phyloP scores from a whole-genome alignment of 2,888 invertebrate species.

The Lottia gigantea region DNA sequence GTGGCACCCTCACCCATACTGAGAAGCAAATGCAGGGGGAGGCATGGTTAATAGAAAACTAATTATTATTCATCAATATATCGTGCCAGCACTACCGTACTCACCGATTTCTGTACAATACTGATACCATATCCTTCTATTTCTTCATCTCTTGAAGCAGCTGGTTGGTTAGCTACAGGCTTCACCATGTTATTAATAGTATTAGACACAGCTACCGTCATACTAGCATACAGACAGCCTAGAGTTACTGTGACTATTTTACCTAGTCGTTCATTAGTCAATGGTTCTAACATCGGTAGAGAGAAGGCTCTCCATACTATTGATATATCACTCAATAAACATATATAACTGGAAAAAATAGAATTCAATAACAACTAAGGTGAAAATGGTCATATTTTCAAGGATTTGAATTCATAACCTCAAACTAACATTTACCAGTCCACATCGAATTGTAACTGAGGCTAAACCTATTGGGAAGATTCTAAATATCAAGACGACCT shows the following conservation, averaged over 20 bases:
- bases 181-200: slow-evolving; percentile 63
- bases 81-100: too few species aligned
- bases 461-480: too few species aligned
- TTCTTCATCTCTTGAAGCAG: slow-evolving; percentile 79
- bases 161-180: slow-evolving; percentile 38
- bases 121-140: slow-evolving; percentile 83
- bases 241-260: slow-evolving; percentile 85
- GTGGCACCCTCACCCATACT: too few species aligned
- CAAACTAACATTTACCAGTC: too few species aligned
- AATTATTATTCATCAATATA: too few species aligned
- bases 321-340: slow-evolving; percentile 85
- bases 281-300: slow-evolving; percentile 87
- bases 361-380: too few species aligned
- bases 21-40: too few species aligned
- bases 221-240: slow-evolving; percentile 79
- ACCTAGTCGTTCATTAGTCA: slow-evolving; percentile 84
- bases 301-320: slow-evolving; percentile 86
- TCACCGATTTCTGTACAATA: slow-evolving; percentile 84
- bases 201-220: slow-evolving; percentile 68
- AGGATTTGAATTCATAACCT: too few species aligned
- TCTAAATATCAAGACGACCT: too few species aligned
- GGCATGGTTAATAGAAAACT: too few species aligned
- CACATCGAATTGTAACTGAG: too few species aligned
- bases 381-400: too few species aligned
- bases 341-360: slow-evolving; percentile 75